Evolutionary conservation across 2,888 invertebrate species (phyloP), one percentile per base, ranked within the genome.

Genomic region (Hyppa rectilinea): DNA sequence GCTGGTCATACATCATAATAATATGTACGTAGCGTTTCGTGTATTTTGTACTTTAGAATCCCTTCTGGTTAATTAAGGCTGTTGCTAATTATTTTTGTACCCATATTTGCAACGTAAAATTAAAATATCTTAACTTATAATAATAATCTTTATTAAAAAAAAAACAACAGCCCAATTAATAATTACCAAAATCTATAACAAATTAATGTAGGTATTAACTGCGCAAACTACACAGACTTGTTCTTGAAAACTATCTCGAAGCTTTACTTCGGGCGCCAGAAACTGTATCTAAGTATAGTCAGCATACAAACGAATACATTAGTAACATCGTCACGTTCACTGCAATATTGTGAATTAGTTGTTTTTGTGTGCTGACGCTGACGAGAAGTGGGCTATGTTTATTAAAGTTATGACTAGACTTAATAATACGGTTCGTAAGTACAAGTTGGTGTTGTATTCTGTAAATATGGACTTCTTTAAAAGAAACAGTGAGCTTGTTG

Each of bases 241-340:
- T 71, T 29, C 71, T 73, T 70, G 61, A 47, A 55, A 85, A 80
- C 72, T 71, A 52, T 63, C 49, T 65, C 40, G 29, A 52, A 68
- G 59, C 56, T 45, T 50, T 70, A 55, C 67, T 68, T 23, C 20
- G 23, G 26, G 26, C 40, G 31, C 49, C 45, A 58, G 31, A 58
- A 59, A 67, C 53, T 84, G 69, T 31, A 56, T 38, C 74, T 59
- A 1, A 38, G 69, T 80, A 83, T 71, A 20, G 84, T 23, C 78
- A 45, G 81, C 85, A 80, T 49, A 70, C 85, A 80, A 73, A 71
- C 38, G 55, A 72, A 66, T 56, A 56, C 52, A 71, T 85, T 72
- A 70, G 62, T 50, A 80, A 59, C 29, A 43, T 45, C n/a, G 43
- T 70, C 83, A 72, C 71, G 83, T 69, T 17, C 26, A 2, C 43